A percentile compares a stretch with the other conserved stretches of the same genome.
phyloP scores from a whole-genome alignment of 1,140 invertebrate genomes.

The Rhyzopertha dominica region DNA sequence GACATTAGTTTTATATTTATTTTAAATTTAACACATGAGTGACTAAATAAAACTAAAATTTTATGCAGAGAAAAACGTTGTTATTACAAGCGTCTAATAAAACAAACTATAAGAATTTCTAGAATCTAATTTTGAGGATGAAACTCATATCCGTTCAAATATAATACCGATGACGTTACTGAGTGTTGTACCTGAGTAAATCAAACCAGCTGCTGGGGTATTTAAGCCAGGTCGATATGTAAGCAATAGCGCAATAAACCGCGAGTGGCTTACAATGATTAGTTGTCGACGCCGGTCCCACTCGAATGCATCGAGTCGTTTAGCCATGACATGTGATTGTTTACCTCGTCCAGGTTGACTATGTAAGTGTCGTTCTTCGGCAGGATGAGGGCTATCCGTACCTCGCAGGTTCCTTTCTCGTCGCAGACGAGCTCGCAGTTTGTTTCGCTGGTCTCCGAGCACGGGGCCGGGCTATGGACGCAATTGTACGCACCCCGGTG shows the following conservation, averaged over 20 bases:
- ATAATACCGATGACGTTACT: not conserved
- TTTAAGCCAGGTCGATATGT: constrained; percentile 7
- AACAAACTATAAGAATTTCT: too few relatives aligned
- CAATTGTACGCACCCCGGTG: too few relatives aligned
- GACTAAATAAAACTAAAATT: too few relatives aligned
- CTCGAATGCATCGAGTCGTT: not conserved
- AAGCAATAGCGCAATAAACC: constrained; percentile 3
- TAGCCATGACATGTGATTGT: constrained; percentile 10
- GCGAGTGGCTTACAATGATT: constrained; percentile 5
- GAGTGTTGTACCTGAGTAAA: constrained; percentile 1
- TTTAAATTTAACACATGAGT: too few relatives aligned
- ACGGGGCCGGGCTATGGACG: too few relatives aligned
- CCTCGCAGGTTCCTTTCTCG: constrained; percentile 4
- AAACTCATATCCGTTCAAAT: not conserved
- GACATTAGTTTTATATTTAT: too few relatives aligned
- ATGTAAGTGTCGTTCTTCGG: constrained; percentile 29
- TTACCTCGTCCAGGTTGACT: constrained; percentile 34
- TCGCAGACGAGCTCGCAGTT: constrained; percentile 7
- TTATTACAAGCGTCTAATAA: too few relatives aligned
- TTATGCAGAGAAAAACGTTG: too few relatives aligned
- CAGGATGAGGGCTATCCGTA: constrained; percentile 29
- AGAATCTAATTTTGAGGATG: too few relatives aligned
- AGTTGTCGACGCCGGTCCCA: constrained; percentile 5
- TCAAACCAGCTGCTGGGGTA: not conserved
- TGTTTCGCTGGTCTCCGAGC: too few relatives aligned